phyloP scores from a whole-genome alignment of 2,888 invertebrate genomes.

The Nebria brevicollis region DNA sequence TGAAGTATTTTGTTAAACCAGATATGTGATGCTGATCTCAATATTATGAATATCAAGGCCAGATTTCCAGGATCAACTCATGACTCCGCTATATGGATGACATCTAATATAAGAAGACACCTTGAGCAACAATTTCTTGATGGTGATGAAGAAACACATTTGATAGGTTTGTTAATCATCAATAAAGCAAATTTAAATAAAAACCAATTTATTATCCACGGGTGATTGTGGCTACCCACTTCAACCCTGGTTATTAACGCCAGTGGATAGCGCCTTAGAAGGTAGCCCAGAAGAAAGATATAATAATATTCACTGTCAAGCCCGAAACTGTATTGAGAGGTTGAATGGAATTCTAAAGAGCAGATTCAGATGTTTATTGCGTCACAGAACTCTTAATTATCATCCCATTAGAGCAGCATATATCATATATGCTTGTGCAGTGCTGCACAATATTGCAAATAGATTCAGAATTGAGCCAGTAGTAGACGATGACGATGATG shows the following conservation, averaged over 20 bases:
- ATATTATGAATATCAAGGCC: conserved; percentile 42
- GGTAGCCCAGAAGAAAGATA: neutral
- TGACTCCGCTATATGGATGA: conserved; percentile 41
- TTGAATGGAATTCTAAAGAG: no score
- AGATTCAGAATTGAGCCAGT: neutral
- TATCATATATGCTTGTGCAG: conserved; percentile 21
- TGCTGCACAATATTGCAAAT: conserved; percentile 19
- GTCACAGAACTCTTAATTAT: conserved; percentile 21
- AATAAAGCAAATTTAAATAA: conserved; percentile 2
- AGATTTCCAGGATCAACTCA: conserved; percentile 43
- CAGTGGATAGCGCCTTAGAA: conserved; percentile 7
- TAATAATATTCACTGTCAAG: no score
- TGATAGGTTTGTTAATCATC: conserved; percentile 18
- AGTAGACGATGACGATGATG: neutral
- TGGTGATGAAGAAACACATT: conserved; percentile 15
- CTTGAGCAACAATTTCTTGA: conserved; percentile 32
- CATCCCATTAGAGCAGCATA: conserved; percentile 11
- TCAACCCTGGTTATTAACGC: conserved; percentile 32
- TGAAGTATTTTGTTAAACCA: no score
- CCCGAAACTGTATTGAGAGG: no score
- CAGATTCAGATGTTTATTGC: conserved; percentile 13
- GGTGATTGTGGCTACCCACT: conserved; percentile 49
- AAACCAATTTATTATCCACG: conserved; percentile 8
- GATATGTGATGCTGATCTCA: conserved; percentile 40
- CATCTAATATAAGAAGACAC: conserved; percentile 26